Percentiles rank a stretch among this genome's conserved stretches.
These are phyloP conservation scores for Samia ricini DNA, from an alignment of 1,140 invertebrate genomes.

Conservation along the genomic window DNA sequence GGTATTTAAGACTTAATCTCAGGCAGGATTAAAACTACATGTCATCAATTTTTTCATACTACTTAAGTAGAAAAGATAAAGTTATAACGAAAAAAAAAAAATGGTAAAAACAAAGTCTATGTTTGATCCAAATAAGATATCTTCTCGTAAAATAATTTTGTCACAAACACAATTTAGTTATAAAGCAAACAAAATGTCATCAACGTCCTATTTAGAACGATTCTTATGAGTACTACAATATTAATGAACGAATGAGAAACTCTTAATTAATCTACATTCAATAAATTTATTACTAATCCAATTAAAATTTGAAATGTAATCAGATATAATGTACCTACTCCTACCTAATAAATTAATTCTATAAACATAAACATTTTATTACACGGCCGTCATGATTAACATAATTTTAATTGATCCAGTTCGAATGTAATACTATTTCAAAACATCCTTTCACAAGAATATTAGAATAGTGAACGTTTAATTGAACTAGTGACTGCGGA, in stretches of 20 bases:
- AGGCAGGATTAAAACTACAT: too few relatives aligned
- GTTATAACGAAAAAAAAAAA: too few relatives aligned
- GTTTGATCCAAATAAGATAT: too few relatives aligned
- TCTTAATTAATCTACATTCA: neutral
- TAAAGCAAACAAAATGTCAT: neutral
- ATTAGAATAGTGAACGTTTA: constrained; percentile 39
- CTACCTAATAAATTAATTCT: neutral
- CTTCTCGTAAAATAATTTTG: too few relatives aligned
- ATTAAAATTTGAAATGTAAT: neutral
- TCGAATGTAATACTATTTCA: constrained; percentile 29
- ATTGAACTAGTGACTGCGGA: constrained; percentile 26
- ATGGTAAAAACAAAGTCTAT: too few relatives aligned
- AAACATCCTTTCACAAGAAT: constrained; percentile 39
- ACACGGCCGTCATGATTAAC: neutral
- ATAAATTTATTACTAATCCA: neutral
- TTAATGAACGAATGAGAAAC: neutral
- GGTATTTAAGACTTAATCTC: too few relatives aligned
- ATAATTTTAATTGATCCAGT: constrained; percentile 10
- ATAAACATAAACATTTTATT: neutral
- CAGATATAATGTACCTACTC: constrained; percentile 1
- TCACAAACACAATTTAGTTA: too few relatives aligned
- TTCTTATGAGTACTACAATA: neutral
- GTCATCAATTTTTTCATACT: too few relatives aligned
- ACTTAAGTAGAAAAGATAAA: too few relatives aligned
- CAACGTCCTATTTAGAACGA: neutral